Percentiles rank a stretch among this genome's conserved stretches.
Evolutionary conservation across 2,113 vertebrate species (phyloP).

Genomic region (Pithys albifrons): DNA sequence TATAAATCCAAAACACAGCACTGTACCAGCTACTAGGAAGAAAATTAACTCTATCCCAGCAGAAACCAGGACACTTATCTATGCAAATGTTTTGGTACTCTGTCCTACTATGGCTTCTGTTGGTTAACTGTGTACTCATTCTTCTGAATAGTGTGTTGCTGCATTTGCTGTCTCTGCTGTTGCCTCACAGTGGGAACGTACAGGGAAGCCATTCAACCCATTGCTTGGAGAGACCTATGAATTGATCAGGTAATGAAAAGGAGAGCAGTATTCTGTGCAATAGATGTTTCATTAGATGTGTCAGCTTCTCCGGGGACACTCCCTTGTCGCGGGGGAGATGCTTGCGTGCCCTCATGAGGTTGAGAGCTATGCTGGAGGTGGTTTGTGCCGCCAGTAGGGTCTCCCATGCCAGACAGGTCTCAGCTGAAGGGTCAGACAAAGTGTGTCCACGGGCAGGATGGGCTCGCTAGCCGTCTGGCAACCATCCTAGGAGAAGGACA

Average conservation of each 20-base stretch:
- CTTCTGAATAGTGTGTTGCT: slow-evolving; percentile 85
- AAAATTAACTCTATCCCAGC: background rate
- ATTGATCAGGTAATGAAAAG: slow-evolving; percentile 83
- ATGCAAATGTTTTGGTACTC: background rate
- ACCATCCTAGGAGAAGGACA: too few relatives aligned
- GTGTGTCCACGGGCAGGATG: too few relatives aligned
- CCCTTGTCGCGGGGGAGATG: too few relatives aligned
- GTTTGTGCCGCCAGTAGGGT: too few relatives aligned
- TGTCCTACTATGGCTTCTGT: background rate
- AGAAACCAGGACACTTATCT: background rate
- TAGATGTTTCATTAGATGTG: background rate
- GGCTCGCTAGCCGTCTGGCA: too few relatives aligned
- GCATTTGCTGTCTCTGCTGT: slow-evolving; percentile 97
- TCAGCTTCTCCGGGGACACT: too few relatives aligned
- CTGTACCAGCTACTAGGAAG: background rate
- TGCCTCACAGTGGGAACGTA: slow-evolving; percentile 97
- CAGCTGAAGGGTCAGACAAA: too few relatives aligned
- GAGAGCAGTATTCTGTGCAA: background rate
- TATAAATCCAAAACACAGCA: background rate
- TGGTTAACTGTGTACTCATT: background rate
- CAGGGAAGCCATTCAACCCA: slow-evolving; percentile 96
- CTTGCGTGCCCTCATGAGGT: too few relatives aligned
- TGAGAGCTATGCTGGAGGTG: too few relatives aligned
- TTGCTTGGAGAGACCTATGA: slow-evolving; percentile 96
- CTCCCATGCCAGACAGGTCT: too few relatives aligned